A percentile compares a stretch with the other conserved stretches of the same genome.
phyloP scores from a whole-genome alignment of 2,113 vertebrate genomes.

The Craseonycteris thonglongyai region DNA sequence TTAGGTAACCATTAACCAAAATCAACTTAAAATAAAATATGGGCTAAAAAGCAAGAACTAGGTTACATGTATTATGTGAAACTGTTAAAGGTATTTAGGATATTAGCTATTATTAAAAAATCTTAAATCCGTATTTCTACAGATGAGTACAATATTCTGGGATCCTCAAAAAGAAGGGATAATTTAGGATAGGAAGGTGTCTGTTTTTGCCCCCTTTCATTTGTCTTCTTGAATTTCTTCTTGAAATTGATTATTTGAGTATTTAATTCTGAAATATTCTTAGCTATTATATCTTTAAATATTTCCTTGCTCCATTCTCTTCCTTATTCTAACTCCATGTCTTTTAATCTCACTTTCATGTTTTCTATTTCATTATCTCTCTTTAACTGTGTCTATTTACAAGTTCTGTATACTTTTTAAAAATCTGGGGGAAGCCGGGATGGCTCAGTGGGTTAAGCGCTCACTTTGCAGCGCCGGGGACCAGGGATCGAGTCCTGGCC shows the following conservation, averaged over 20 bases:
- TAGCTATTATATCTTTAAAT: neutral
- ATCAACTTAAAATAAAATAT: conserved; percentile 53
- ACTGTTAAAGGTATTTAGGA: conserved; percentile 60
- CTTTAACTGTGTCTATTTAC: neutral
- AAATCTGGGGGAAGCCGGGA: no score
- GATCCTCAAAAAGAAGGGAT: conserved; percentile 62
- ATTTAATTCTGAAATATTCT: neutral
- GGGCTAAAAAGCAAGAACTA: conserved; percentile 44
- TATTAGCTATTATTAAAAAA: conserved; percentile 66
- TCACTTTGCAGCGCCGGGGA: no score
- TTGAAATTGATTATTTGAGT: conserved; percentile 28
- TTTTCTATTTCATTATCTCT: neutral
- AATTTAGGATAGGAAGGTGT: conserved; percentile 34
- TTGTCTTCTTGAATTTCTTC: conserved; percentile 5
- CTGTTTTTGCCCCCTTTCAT: neutral
- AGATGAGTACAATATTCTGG: conserved; percentile 47
- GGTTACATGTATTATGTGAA: conserved; percentile 55
- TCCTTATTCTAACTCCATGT: neutral
- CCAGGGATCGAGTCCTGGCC: no score
- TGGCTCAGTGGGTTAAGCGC: no score
- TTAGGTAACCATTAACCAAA: conserved; percentile 50
- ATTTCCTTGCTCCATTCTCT: neutral
- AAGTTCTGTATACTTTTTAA: neutral
- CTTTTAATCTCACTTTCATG: neutral
- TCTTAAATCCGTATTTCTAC: conserved; percentile 65